phyloP scores from a whole-genome alignment of 2,888 invertebrate species.

The Ephialtes manifestator region DNA sequence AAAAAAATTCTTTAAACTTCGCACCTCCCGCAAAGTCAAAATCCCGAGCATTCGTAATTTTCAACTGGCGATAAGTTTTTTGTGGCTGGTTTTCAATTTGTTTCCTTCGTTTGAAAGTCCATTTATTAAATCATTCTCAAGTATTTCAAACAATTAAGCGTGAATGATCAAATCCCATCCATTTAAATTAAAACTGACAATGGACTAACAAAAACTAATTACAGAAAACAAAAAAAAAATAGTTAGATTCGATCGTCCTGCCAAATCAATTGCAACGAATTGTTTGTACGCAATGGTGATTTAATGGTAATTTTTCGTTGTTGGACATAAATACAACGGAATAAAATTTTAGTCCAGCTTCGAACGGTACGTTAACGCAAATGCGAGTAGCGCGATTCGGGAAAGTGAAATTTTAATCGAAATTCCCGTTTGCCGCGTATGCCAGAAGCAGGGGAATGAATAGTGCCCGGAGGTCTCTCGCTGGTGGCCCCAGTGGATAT shows the following conservation, averaged over 20 bases:
- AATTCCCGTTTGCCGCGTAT: constrained; percentile 39
- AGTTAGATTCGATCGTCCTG: not conserved
- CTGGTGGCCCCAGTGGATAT: constrained; percentile 3
- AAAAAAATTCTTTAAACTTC: too few relatives aligned
- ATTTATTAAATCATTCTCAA: not conserved
- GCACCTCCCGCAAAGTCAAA: too few relatives aligned
- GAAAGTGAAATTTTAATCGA: constrained; percentile 52
- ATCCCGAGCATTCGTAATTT: too few relatives aligned
- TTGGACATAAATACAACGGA: constrained; percentile 7
- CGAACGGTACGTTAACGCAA: constrained; percentile 38
- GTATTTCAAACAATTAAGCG: not conserved
- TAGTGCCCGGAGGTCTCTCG: constrained; percentile 10
- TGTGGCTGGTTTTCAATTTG: not conserved
- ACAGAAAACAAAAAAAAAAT: not conserved
- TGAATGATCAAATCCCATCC: not conserved
- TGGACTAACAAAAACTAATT: not conserved
- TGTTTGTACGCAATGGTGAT: constrained; percentile 10
- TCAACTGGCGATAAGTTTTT: not conserved
- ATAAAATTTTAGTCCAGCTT: constrained; percentile 29
- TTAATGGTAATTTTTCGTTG: constrained; percentile 1
- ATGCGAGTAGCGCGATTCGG: constrained; percentile 9
- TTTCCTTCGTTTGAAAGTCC: not conserved
- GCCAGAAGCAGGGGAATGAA: constrained; percentile 13
- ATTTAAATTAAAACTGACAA: not conserved
- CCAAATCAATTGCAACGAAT: not conserved